phyloP scores from a whole-genome alignment of 2,797 vertebrate genomes.

The Pangasius larnaudii region DNA sequence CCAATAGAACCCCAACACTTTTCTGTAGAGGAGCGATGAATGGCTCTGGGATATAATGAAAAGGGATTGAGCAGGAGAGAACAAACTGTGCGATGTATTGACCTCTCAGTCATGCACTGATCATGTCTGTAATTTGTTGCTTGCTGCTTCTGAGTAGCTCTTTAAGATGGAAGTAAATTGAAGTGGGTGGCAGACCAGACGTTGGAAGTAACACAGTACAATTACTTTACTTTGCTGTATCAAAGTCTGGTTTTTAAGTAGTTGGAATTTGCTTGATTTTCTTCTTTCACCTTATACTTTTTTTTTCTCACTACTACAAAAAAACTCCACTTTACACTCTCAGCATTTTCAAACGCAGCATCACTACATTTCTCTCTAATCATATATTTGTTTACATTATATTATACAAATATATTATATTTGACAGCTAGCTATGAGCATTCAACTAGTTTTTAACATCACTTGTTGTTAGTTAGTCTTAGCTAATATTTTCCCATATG shows the following conservation, averaged over 20 bases:
- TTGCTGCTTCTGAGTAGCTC: conserved; percentile 43
- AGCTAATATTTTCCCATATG: neutral
- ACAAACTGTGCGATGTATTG: conserved; percentile 35
- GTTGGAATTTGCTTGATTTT: neutral
- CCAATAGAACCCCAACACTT: conserved; percentile 36
- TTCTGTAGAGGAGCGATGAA: conserved; percentile 7
- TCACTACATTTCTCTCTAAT: neutral
- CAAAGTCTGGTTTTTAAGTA: neutral
- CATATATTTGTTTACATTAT: neutral
- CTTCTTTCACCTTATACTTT: neutral
- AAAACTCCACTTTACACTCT: neutral
- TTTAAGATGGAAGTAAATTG: conserved; percentile 33
- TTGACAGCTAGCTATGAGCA: neutral
- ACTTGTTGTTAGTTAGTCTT: neutral
- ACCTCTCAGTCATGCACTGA: conserved; percentile 25
- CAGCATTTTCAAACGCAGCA: neutral
- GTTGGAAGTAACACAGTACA: neutral
- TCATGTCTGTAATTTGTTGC: conserved; percentile 46
- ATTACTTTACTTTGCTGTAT: neutral
- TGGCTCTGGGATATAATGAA: conserved; percentile 20
- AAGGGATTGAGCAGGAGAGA: conserved; percentile 27
- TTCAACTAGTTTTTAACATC: neutral
- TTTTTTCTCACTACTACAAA: neutral
- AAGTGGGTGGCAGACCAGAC: conserved; percentile 20
- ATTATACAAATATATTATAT: no score